These are phyloP conservation scores for Gortyna flavago DNA, from an alignment of 2,888 invertebrate species.

Conservation along the genomic window DNA sequence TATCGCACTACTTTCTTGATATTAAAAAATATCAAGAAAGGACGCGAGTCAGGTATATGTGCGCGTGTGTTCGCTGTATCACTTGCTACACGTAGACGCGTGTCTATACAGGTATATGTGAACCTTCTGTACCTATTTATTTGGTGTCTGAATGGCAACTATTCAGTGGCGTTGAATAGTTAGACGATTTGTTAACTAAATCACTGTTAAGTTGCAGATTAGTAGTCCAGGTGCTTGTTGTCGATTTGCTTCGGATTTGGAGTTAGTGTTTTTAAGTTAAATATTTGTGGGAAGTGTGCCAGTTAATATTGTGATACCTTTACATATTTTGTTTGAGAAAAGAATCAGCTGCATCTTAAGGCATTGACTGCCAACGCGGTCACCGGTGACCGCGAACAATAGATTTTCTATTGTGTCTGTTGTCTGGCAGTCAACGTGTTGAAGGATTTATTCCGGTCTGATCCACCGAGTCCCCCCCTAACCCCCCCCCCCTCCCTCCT, in stretches of 20 bases:
- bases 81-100: background rate
- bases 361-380: too few relatives aligned
- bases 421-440: too few relatives aligned
- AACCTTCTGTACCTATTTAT: background rate
- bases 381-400: too few relatives aligned
- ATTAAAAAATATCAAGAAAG: too few relatives aligned
- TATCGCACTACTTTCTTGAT: too few relatives aligned
- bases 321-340: background rate
- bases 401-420: too few relatives aligned
- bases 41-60: too few relatives aligned
- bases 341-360: background rate
- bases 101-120: background rate
- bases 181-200: constrained; percentile 64
- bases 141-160: constrained; percentile 31
- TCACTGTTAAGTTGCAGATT: constrained; percentile 57
- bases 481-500: too few relatives aligned
- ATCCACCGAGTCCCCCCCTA: too few relatives aligned
- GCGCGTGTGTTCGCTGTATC: too few relatives aligned
- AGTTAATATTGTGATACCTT: background rate
- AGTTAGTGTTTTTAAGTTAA: constrained; percentile 21
- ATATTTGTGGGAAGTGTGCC: background rate
- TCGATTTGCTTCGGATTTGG: constrained; percentile 43
- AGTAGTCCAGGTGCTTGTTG: constrained; percentile 59
- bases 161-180: constrained; percentile 58
- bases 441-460: too few relatives aligned